Percentiles rank a stretch among this genome's conserved stretches.
Conservation (phyloP, 1,140 invertebrate species). For the Bombus huntii region DNA sequence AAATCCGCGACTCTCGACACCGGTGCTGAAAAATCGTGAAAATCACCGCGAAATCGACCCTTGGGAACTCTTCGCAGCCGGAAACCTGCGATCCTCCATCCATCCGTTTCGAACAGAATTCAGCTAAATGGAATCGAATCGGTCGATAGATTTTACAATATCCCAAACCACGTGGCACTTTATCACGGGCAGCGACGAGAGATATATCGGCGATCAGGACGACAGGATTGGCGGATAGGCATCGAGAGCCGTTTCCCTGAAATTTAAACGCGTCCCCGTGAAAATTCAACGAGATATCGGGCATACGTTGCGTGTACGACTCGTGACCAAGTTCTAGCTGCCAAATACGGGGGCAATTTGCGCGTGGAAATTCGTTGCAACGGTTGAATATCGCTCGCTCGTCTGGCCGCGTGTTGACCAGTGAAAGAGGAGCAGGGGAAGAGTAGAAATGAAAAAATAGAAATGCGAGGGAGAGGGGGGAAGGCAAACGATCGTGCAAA, state of each 20-base stretch:
- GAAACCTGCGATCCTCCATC: neutral
- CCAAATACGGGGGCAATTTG: constrained; percentile 19
- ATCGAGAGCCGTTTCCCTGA: neutral
- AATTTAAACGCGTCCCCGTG: neutral
- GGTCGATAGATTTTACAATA: neutral
- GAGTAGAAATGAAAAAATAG: neutral
- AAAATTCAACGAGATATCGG: constrained; percentile 1
- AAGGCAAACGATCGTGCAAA: constrained; percentile 22
- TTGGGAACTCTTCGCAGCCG: neutral
- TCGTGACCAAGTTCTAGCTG: neutral
- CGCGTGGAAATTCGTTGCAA: constrained; percentile 12
- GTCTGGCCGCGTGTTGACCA: neutral
- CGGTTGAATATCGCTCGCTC: neutral
- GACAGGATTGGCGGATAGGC: neutral
- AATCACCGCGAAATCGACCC: too few relatives aligned
- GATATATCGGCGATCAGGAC: constrained; percentile 2
- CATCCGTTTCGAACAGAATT: neutral
- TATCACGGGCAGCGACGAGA: neutral
- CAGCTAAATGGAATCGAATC: neutral
- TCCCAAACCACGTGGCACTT: neutral
- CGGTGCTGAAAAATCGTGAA: too few relatives aligned
- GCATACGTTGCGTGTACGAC: neutral
- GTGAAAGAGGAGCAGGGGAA: too few relatives aligned
- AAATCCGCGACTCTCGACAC: too few relatives aligned
- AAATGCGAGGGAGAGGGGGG: neutral